These are phyloP conservation scores for Dynastes grantii DNA, from an alignment of 2,888 invertebrate genomes.

Conservation along the genomic window DNA sequence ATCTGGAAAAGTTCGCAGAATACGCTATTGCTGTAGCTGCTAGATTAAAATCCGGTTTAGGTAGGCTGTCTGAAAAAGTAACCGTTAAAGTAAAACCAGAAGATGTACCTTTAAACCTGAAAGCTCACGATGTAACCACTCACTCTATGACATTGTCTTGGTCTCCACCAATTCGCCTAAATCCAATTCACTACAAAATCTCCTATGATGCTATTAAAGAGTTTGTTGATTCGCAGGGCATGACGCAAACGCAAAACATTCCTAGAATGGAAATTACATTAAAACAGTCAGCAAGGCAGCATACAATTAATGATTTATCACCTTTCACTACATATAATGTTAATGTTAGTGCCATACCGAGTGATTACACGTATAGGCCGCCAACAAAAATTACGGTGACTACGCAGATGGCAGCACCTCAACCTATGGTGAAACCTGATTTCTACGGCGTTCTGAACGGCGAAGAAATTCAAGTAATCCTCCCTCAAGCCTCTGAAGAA, in stretches of 20 bases:
- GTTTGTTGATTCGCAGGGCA: conserved; percentile 94
- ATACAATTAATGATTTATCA: conserved; percentile 89
- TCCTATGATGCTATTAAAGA: conserved; percentile 94
- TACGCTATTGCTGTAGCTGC: conserved; percentile 94
- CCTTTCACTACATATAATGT: conserved; percentile 96
- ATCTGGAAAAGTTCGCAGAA: conserved; percentile 91
- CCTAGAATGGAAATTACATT: conserved; percentile 82
- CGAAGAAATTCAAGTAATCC: conserved; percentile 90
- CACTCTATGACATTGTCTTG: conserved; percentile 95
- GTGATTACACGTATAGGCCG: conserved; percentile 83
- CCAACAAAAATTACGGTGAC: conserved; percentile 95
- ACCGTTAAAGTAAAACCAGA: conserved; percentile 93
- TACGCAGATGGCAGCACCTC: conserved; percentile 96
- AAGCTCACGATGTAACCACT: conserved; percentile 92
- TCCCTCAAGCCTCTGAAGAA: conserved; percentile 97
- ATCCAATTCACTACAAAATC: conserved; percentile 91
- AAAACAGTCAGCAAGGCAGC: conserved; percentile 80
- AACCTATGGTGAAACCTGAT: conserved; percentile 96
- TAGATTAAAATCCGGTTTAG: conserved; percentile 85
- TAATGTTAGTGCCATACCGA: conserved; percentile 92
- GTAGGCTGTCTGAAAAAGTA: conserved; percentile 89
- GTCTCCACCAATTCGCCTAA: conserved; percentile 91
- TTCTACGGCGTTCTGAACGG: conserved; percentile 92
- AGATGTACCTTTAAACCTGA: conserved; percentile 91
- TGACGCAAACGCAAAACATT: conserved; percentile 90